Base-by-base conservation (phyloP, 2,888 invertebrate species). In the Brachyptera risi region DNA sequence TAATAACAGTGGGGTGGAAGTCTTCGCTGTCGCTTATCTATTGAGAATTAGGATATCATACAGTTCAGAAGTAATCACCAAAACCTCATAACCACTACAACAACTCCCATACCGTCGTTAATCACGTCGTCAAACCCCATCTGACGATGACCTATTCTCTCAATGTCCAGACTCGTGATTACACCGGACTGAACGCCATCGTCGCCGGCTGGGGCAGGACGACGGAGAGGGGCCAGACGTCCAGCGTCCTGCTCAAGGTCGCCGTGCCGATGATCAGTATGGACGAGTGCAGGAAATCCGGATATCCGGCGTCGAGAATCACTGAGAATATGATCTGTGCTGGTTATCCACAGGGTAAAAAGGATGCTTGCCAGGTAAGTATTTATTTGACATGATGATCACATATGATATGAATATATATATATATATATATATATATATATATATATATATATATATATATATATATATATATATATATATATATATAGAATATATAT, bases 281-380 rank as follows among this genome's bases (percentile, higher is more conserved):
- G 68, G 81, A 85, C 63, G 85, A 87, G 56, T 90, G 89, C 71
- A 77, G 80, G 7, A 80, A 81, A 31, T 84, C 87, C 0, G 86
- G 85, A 0, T 89, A 89, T 69, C 86, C 86, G 0, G 79, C 81
- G 19, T 76, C 82, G 62, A 84, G 86, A 67, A 83, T 89, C 61
- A 87, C 87, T 0, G 84, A 85, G 21, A 85, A 88, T 65, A 89
- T 90, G 87, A 80, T 90, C 70, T 90, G 90, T 71, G 90, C 89
- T n/a, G 89, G 90, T 54, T 87, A 85, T 66, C 79, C 83, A 0
- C 81, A 84, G 31, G 85, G 85, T 24, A 74, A 78, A 68, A 77
- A 80, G 11, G 90, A 90, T 70, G 85, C 89, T 3, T 90, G 90
- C 70, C 84, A 82, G 70, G 82, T 82, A 71, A 73, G 71, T 69